Percentiles rank a stretch among this genome's conserved stretches.
Conservation (phyloP, 2,888 invertebrate species). For the Eurytoma californica region DNA sequence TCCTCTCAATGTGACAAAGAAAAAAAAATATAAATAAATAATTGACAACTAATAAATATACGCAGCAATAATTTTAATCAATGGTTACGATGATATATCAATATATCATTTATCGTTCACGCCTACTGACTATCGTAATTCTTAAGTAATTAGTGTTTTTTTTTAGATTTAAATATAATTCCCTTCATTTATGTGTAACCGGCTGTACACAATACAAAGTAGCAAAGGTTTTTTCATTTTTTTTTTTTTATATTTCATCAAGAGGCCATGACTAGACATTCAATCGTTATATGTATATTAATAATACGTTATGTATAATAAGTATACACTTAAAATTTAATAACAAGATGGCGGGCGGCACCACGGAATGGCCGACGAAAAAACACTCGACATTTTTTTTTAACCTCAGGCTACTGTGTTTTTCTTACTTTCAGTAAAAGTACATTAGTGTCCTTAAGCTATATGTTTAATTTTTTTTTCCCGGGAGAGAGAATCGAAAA, state of each 20-base stretch:
- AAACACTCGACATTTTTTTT: constrained; percentile 51
- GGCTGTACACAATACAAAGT: constrained; percentile 64
- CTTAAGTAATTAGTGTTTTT: constrained; percentile 57
- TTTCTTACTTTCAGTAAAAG: constrained; percentile 55
- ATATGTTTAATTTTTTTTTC: neutral
- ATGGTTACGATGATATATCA: constrained; percentile 51
- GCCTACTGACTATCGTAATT: constrained; percentile 54
- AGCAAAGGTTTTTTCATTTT: constrained; percentile 65
- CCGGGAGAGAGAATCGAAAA: too few relatives aligned
- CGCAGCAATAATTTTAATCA: constrained; percentile 44
- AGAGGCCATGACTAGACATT: constrained; percentile 76
- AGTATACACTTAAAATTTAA: constrained; percentile 70
- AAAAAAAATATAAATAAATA: constrained; percentile 33
- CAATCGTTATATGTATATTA: constrained; percentile 64
- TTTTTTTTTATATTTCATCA: constrained; percentile 51
- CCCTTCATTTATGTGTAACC: constrained; percentile 42
- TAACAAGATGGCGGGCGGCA: constrained; percentile 74
- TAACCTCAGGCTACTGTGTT: constrained; percentile 52
- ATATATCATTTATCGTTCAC: constrained; percentile 48
- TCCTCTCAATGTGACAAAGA: constrained; percentile 30
- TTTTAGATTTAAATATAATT: constrained; percentile 44
- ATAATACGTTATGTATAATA: constrained; percentile 52
- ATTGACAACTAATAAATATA: constrained; percentile 38
- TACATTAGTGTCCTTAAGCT: neutral
- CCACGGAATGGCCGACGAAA: constrained; percentile 71